A percentile compares a stretch with the other conserved stretches of the same genome.
Conservation (phyloP, 2,113 vertebrate species). For the Leiothrix lutea region DNA sequence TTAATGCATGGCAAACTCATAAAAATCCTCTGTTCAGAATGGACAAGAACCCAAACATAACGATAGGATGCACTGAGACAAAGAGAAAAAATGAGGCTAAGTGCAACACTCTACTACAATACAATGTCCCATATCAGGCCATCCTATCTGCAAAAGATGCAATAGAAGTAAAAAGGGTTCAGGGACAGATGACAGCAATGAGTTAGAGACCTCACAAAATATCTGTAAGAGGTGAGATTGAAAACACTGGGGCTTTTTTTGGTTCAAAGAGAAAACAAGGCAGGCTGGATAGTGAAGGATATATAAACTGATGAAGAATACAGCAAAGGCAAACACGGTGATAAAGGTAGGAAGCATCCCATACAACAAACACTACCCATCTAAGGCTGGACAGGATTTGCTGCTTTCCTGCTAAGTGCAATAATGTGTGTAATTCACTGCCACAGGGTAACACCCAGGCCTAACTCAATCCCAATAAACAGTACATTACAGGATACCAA, state of each 20-base stretch:
- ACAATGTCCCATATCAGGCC: not conserved
- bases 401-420: not conserved
- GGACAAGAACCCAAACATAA: not conserved
- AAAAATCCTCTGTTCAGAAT: not conserved
- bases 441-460: not conserved
- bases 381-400: not conserved
- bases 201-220: not conserved
- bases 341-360: not conserved
- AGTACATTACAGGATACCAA: not conserved
- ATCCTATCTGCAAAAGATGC: not conserved
- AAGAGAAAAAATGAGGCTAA: not conserved
- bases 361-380: not conserved
- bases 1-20: not conserved
- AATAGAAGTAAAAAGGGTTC: not conserved
- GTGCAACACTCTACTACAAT: not conserved
- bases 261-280: not conserved
- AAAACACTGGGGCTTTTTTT: not conserved
- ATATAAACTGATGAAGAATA: not conserved
- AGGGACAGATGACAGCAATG: not conserved
- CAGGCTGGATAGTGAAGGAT: not conserved
- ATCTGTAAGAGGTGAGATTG: not conserved
- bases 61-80: not conserved
- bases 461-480: rapidly evolving
- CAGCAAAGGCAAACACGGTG: not conserved
- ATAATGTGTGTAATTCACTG: not conserved